Evolutionary conservation across 2,113 vertebrate genomes (phyloP).

Genomic region (human (Homo sapiens)): DNA sequence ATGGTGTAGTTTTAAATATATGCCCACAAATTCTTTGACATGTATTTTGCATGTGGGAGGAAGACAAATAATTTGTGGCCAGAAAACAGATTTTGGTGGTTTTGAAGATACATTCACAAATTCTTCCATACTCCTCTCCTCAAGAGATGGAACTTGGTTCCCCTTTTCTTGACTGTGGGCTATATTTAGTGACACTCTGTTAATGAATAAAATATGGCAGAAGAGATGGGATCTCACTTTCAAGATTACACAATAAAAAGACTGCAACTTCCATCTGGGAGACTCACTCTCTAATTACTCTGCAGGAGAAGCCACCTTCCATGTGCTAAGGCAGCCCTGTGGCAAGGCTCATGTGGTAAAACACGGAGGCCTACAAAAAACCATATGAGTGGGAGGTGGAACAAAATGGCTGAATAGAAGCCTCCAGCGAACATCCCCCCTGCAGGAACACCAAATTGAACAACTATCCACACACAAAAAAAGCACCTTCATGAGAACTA

Average conservation of each 20-base stretch:
- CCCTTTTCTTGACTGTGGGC: neutral
- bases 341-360: neutral
- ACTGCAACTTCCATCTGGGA: neutral
- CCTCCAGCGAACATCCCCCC: too few species aligned
- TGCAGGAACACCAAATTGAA: too few species aligned
- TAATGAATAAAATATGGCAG: neutral
- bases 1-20: neutral
- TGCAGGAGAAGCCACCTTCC: neutral
- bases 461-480: too few species aligned
- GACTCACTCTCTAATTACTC: neutral
- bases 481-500: too few species aligned
- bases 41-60: neutral
- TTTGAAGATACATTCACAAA: neutral
- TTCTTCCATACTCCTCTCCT: neutral
- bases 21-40: neutral
- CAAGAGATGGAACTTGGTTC: neutral
- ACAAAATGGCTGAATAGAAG: neutral
- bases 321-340: neutral
- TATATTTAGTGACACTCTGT: neutral
- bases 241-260: constrained; percentile 24
- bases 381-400: neutral
- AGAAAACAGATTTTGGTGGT: neutral
- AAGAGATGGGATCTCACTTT: neutral
- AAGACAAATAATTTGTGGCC: neutral
- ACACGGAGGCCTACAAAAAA: neutral